phyloP scores from a whole-genome alignment of 37 sponge, comb jelly and placozoan species.

The Hormiphora californensis region DNA sequence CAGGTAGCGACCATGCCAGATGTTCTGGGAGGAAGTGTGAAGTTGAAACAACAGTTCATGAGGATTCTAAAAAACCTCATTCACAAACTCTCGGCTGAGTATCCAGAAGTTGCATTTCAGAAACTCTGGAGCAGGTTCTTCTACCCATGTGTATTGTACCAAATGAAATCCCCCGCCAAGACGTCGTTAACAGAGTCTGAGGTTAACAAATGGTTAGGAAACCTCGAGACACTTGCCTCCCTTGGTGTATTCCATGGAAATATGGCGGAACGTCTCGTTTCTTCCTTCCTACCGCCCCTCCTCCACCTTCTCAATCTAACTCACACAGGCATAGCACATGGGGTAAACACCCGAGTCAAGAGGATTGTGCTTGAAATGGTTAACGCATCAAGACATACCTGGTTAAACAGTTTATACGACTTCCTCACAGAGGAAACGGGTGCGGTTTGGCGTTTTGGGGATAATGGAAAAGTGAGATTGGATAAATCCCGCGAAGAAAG shows the following conservation, averaged over 20 bases:
- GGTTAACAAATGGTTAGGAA: background rate
- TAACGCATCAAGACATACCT: no score
- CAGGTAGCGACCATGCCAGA: background rate
- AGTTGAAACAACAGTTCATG: constrained; percentile 10
- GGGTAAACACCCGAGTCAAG: no score
- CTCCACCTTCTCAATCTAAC: no score
- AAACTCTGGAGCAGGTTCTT: background rate
- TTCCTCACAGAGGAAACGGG: no score
- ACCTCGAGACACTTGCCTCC: background rate
- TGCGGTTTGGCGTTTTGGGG: no score
- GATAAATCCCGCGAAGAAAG: no score
- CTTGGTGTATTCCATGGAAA: background rate
- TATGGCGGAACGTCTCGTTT: background rate
- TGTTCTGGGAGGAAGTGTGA: background rate
- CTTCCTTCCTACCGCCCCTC: background rate
- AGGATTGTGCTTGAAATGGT: no score
- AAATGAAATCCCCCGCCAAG: background rate
- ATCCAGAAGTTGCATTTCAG: background rate
- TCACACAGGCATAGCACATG: no score
- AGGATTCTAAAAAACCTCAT: background rate
- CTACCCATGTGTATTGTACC: background rate
- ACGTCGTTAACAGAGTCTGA: background rate
- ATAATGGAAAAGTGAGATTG: no score
- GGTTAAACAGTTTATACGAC: no score
- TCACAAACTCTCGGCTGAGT: constrained; percentile 15